Conservation (phyloP, 1,140 invertebrate species). For the Tetramorium parvispinum region DNA sequence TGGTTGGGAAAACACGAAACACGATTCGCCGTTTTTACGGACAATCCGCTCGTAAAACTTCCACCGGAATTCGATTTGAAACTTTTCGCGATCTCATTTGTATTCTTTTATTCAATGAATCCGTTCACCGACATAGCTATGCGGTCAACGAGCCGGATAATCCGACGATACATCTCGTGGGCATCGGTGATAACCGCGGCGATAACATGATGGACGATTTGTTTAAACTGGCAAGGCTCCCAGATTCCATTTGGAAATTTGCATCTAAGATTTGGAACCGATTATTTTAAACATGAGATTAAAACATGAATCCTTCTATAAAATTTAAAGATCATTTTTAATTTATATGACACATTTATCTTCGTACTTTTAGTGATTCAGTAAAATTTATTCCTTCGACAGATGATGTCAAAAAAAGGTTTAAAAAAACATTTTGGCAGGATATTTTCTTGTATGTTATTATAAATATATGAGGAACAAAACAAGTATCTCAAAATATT, state of each 20-base stretch:
- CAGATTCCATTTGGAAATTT: constrained; percentile 13
- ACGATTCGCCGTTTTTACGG: constrained; percentile 45
- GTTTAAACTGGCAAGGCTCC: neutral
- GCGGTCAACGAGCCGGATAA: constrained; percentile 48
- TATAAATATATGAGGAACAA: neutral
- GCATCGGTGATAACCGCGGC: constrained; percentile 25
- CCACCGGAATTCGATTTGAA: constrained; percentile 54
- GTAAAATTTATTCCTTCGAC: neutral
- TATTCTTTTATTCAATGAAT: constrained; percentile 46
- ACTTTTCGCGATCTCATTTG: constrained; percentile 55
- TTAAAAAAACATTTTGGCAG: neutral
- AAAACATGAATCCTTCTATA: neutral
- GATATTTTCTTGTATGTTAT: neutral
- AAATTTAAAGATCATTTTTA: neutral
- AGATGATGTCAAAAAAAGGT: neutral
- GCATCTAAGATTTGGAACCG: neutral
- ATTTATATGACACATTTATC: neutral
- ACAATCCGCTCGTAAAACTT: constrained; percentile 56
- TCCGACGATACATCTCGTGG: constrained; percentile 5
- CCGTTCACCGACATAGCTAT: neutral
- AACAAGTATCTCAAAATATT: neutral
- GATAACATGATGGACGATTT: constrained; percentile 16
- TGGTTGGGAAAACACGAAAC: constrained; percentile 27
- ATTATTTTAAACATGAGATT: neutral
- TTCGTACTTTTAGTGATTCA: neutral